These are phyloP conservation scores for Merops nubicus DNA, from an alignment of 2,113 vertebrate species.

Conservation along the genomic window DNA sequence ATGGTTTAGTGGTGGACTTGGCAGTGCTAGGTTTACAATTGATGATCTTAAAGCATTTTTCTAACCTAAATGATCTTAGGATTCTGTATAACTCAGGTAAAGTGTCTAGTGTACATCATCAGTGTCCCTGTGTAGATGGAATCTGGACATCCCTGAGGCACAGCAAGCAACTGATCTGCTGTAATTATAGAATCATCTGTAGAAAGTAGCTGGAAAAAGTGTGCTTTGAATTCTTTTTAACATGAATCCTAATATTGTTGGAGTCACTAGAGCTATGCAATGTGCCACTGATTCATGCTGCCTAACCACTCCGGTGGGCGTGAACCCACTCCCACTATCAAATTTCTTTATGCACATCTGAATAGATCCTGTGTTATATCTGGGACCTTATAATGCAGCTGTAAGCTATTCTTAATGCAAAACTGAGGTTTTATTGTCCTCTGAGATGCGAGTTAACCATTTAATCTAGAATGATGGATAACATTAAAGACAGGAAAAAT, in stretches of 20 bases:
- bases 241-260: neutral
- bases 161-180: neutral
- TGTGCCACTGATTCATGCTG: neutral
- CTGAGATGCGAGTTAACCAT: neutral
- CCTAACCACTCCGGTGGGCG: neutral
- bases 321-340: neutral
- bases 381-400: neutral
- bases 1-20: neutral
- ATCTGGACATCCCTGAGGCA: neutral
- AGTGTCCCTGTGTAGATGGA: neutral
- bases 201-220: neutral
- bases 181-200: neutral
- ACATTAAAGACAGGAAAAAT: neutral
- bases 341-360: neutral
- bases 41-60: neutral
- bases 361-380: neutral
- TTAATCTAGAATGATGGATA: neutral
- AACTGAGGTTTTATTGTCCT: neutral
- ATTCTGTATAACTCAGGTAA: neutral
- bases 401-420: neutral
- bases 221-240: neutral
- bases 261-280: neutral
- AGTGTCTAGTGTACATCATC: neutral
- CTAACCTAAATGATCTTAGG: neutral
- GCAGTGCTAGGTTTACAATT: neutral